phyloP scores from a whole-genome alignment of 2,888 invertebrate genomes.

The Julus scanicus region DNA sequence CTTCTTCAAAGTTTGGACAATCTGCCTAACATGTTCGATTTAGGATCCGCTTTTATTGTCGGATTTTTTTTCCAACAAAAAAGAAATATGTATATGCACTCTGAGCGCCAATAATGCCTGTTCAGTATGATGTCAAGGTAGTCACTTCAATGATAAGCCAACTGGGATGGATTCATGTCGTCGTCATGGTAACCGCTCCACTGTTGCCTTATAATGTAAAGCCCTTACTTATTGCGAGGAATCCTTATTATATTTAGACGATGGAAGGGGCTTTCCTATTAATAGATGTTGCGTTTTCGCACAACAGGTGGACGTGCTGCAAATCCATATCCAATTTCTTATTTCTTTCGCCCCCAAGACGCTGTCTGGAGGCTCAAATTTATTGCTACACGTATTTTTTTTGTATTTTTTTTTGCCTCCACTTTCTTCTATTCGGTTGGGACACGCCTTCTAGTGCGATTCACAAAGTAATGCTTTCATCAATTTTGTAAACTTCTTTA shows the following conservation, averaged over 20 bases:
- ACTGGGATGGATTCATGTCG: slow-evolving; percentile 40
- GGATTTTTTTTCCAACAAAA: background rate
- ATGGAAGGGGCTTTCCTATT: slow-evolving; percentile 39
- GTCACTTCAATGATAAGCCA: slow-evolving; percentile 45
- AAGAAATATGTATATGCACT: slow-evolving; percentile 2
- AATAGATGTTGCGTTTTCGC: slow-evolving; percentile 43
- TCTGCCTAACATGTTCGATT: background rate
- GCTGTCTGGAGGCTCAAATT: slow-evolving; percentile 16
- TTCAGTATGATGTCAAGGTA: slow-evolving; percentile 36
- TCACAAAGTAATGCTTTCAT: background rate
- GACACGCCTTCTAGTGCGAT: background rate
- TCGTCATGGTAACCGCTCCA: background rate
- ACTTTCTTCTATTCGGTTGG: background rate
- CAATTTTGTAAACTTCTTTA: slow-evolving; percentile 27
- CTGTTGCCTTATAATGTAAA: slow-evolving; percentile 24
- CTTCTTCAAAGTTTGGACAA: background rate
- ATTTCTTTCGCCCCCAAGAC: background rate
- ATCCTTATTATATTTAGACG: slow-evolving; percentile 47
- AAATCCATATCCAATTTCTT: slow-evolving; percentile 32
- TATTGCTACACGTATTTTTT: background rate
- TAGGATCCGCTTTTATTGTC: background rate
- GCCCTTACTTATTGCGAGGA: slow-evolving; percentile 40
- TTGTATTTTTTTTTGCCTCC: too few relatives aligned
- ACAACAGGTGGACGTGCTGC: slow-evolving; percentile 26
- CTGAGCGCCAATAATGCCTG: slow-evolving; percentile 16